Conservation (phyloP, 2,888 invertebrate species). For the Diachrysia chrysitis region DNA sequence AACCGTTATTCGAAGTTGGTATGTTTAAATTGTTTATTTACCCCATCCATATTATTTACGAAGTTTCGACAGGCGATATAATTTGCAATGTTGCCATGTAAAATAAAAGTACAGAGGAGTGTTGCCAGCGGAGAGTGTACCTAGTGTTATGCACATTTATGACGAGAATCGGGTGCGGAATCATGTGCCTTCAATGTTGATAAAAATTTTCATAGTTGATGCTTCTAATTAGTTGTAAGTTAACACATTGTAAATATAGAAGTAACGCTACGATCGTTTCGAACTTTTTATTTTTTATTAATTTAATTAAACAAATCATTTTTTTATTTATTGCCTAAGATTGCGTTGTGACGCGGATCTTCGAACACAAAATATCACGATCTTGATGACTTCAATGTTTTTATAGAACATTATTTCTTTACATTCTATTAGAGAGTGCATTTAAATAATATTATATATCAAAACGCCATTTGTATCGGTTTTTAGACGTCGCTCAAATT, state of each 20-base stretch:
- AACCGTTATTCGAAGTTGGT: conserved; percentile 47
- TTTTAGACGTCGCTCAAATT: conserved; percentile 44
- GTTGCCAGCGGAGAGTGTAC: conserved; percentile 78
- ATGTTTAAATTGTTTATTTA: conserved; percentile 43
- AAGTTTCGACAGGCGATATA: conserved; percentile 57
- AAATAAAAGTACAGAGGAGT: conserved; percentile 66
- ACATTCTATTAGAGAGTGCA: conserved; percentile 22
- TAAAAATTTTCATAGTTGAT: conserved; percentile 87
- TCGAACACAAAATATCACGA: conserved; percentile 54
- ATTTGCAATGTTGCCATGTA: conserved; percentile 64
- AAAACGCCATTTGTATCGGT: conserved; percentile 37
- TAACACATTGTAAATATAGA: conserved; percentile 87
- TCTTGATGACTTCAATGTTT: conserved; percentile 16
- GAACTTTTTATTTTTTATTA: conserved; percentile 85
- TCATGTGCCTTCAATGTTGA: conserved; percentile 89
- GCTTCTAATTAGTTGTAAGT: conserved; percentile 86
- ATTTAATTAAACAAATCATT: conserved; percentile 78
- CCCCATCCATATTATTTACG: conserved; percentile 47
- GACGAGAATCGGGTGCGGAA: conserved; percentile 87
- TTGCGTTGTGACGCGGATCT: conserved; percentile 63
- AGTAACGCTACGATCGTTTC: conserved; percentile 79
- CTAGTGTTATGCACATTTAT: conserved; percentile 75
- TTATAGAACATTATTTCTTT: conserved; percentile 20
- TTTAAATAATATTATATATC: conserved; percentile 8
- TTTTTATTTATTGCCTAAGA: conserved; percentile 84